These are phyloP conservation scores for Thunnus maccoyii DNA, from an alignment of 2,113 vertebrate species.

Conservation along the genomic window DNA sequence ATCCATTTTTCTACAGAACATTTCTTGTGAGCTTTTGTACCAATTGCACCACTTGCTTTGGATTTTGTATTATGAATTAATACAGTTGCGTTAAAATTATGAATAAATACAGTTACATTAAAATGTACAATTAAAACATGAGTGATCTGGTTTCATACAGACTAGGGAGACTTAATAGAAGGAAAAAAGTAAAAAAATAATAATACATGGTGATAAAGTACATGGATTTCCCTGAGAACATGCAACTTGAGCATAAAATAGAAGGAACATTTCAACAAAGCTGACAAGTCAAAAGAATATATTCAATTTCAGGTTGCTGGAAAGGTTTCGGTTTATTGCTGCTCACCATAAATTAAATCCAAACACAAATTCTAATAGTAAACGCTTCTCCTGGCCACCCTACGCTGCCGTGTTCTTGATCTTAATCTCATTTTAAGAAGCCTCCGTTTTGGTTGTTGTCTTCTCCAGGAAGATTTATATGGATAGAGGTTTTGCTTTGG, in stretches of 20 bases:
- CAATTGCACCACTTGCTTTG: background rate
- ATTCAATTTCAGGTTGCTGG: slow-evolving; percentile 6
- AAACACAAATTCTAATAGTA: background rate
- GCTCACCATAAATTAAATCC: background rate
- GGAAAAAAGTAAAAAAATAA: background rate
- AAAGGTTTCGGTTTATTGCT: slow-evolving; percentile 40
- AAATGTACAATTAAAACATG: slow-evolving; percentile 30
- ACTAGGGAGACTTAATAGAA: background rate
- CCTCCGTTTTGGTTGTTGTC: background rate
- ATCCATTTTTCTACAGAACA: too few relatives aligned
- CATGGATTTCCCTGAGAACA: background rate
- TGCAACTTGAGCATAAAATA: background rate
- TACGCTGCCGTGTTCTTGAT: background rate
- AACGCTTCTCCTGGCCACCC: background rate
- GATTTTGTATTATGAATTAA: too few relatives aligned
- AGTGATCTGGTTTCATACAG: slow-evolving; percentile 27
- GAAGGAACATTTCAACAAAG: background rate
- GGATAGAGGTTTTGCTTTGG: background rate
- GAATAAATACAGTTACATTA: slow-evolving; percentile 39
- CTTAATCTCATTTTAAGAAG: background rate
- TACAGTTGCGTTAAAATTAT: background rate
- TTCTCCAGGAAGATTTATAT: background rate
- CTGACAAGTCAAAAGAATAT: background rate
- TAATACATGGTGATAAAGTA: background rate
- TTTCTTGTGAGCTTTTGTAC: slow-evolving; percentile 3